phyloP scores from a whole-genome alignment of 2,113 vertebrate species.

The Hippoglossus stenolepis region DNA sequence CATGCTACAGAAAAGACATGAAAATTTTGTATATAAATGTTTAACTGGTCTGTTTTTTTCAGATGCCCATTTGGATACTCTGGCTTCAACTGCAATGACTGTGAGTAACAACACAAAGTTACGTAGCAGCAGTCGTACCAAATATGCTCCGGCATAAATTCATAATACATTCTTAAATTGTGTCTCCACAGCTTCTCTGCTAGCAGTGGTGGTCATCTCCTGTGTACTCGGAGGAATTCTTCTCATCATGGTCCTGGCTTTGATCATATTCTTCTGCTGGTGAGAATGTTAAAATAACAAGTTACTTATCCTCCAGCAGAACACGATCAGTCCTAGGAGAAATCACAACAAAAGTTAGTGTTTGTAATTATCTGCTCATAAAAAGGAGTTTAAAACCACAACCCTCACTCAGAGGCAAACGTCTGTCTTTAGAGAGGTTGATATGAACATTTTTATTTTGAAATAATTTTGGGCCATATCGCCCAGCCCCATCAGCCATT shows the following conservation, averaged over 20 bases:
- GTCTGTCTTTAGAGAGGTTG: no score
- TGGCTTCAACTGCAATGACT: slow-evolving; percentile 84
- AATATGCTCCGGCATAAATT: neutral
- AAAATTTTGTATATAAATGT: neutral
- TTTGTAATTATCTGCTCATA: no score
- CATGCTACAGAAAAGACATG: neutral
- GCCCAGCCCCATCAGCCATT: no score
- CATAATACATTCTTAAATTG: slow-evolving; percentile 1
- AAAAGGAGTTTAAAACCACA: no score
- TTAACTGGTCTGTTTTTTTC: slow-evolving; percentile 14
- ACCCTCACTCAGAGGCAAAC: no score
- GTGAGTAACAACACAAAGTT: slow-evolving; percentile 66
- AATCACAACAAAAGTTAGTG: no score
- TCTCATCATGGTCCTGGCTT: slow-evolving; percentile 71
- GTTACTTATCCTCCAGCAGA: no score
- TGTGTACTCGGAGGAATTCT: slow-evolving; percentile 79
- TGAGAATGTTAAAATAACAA: slow-evolving; percentile 45
- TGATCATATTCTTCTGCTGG: slow-evolving; percentile 71
- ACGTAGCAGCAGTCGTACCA: neutral
- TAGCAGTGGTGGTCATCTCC: slow-evolving; percentile 82
- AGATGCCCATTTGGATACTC: slow-evolving; percentile 81
- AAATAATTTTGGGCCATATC: no score
- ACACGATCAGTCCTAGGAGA: no score
- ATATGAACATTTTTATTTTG: no score
- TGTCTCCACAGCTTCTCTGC: slow-evolving; percentile 72